These are phyloP conservation scores for Zoanthus solanderi DNA, from an alignment of 92 coral and sea anemone species.

Conservation along the genomic window DNA sequence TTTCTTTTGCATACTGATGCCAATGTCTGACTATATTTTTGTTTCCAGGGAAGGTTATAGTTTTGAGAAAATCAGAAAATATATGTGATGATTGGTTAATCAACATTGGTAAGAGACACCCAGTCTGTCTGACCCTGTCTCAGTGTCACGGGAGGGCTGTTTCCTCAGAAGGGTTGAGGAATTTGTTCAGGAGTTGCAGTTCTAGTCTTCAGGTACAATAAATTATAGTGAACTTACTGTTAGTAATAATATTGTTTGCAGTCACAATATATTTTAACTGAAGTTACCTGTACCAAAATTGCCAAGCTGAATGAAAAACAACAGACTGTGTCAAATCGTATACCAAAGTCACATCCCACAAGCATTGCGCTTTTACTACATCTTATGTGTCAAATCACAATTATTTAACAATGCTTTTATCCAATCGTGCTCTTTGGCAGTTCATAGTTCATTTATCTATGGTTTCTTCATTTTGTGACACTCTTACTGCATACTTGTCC, in stretches of 20 bases:
- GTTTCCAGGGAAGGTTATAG: constrained; percentile 79
- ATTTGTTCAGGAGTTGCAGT: constrained; percentile 88
- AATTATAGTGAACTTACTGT: background rate
- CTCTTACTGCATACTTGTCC: background rate
- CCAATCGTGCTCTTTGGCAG: background rate
- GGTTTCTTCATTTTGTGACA: background rate
- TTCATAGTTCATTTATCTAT: background rate
- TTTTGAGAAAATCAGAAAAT: constrained; percentile 75
- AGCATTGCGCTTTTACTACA: no score
- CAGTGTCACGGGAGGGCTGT: constrained; percentile 84
- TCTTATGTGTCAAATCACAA: no score
- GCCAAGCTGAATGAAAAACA: background rate
- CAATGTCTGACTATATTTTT: background rate
- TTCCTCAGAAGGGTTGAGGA: constrained; percentile 84
- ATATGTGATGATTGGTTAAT: constrained; percentile 82
- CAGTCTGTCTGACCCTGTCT: constrained; percentile 84
- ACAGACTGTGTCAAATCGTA: no score
- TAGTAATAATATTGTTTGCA: no score
- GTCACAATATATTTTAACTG: no score
- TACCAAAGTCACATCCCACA: no score
- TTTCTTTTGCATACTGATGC: background rate
- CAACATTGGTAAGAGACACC: constrained; percentile 83
- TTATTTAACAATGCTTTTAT: background rate
- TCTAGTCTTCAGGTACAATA: constrained; percentile 80
- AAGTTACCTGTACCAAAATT: background rate